Evolutionary conservation across 1,140 invertebrate species (phyloP).

Genomic region (Saccostrea cuccullata): DNA sequence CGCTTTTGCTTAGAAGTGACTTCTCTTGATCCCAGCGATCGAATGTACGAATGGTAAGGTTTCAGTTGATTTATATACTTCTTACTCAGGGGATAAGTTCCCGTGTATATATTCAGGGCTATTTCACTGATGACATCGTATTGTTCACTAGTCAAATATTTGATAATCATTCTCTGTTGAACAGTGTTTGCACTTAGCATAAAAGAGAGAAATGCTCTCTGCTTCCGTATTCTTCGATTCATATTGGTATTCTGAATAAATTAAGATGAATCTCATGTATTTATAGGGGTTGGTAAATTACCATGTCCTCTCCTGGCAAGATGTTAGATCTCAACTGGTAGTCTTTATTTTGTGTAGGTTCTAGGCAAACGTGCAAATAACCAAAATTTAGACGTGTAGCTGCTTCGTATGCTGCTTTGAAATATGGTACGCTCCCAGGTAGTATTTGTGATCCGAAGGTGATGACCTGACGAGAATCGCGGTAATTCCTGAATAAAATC

Average conservation of each 20-base stretch:
- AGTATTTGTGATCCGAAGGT: slow-evolving; percentile 51
- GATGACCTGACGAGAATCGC: slow-evolving; percentile 40
- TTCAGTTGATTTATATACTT: slow-evolving; percentile 40
- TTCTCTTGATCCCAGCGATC: slow-evolving; percentile 28
- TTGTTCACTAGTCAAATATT: slow-evolving; percentile 40
- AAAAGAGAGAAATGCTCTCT: not conserved
- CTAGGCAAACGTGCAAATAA: slow-evolving; percentile 49
- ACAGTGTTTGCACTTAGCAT: not conserved
- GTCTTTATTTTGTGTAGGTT: slow-evolving; percentile 30
- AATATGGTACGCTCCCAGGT: slow-evolving; percentile 40
- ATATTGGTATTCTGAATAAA: slow-evolving; percentile 40
- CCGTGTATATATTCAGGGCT: slow-evolving; percentile 44
- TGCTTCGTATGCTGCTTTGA: slow-evolving; percentile 34
- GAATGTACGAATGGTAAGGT: slow-evolving; percentile 44
- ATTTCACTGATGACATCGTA: slow-evolving; percentile 44
- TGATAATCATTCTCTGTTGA: slow-evolving; percentile 44
- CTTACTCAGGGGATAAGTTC: not conserved
- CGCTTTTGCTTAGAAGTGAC: slow-evolving; percentile 28
- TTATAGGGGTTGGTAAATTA: slow-evolving; percentile 49
- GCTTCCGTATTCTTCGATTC: slow-evolving; percentile 40
- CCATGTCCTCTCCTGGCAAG: slow-evolving; percentile 53
- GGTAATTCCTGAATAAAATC: slow-evolving; percentile 45
- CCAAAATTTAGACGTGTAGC: slow-evolving; percentile 37
- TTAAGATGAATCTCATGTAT: slow-evolving; percentile 5
- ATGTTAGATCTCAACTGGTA: slow-evolving; percentile 50